These are phyloP conservation scores for Mormyrus iriodes DNA, from an alignment of 2,113 vertebrate genomes.

Conservation along the genomic window DNA sequence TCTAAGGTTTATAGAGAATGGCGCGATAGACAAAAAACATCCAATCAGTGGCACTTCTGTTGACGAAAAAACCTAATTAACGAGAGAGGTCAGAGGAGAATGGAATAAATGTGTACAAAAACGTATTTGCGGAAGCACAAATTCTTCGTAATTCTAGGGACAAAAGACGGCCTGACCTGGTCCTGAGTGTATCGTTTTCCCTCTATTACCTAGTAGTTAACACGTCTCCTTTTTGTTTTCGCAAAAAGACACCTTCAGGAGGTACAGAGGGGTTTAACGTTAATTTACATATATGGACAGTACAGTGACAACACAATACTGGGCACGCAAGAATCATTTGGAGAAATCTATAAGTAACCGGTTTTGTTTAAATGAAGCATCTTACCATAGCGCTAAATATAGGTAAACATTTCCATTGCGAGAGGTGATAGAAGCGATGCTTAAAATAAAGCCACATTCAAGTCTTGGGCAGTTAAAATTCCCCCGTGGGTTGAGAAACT, in stretches of 20 bases:
- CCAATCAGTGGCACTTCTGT: background rate
- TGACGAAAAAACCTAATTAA: background rate
- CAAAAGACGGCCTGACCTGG: background rate
- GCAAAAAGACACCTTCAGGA: background rate
- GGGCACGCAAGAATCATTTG: background rate
- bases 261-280: background rate
- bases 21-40: background rate
- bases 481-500: slow-evolving; percentile 63
- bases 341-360: background rate
- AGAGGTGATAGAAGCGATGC: slow-evolving; percentile 32
- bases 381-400: slow-evolving; percentile 35
- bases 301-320: background rate
- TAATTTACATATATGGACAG: background rate
- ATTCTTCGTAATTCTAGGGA: background rate
- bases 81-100: background rate
- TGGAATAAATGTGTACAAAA: background rate
- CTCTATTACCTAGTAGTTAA: background rate
- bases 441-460: slow-evolving; percentile 21
- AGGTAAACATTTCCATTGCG: slow-evolving; percentile 37
- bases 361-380: slow-evolving; percentile 9
- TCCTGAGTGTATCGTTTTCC: background rate
- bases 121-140: background rate
- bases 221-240: background rate
- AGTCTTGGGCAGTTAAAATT: slow-evolving; percentile 47
- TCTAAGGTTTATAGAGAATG: background rate